Evolutionary conservation across 1,140 invertebrate genomes (phyloP).

Genomic region (Nixonia krombeini): DNA sequence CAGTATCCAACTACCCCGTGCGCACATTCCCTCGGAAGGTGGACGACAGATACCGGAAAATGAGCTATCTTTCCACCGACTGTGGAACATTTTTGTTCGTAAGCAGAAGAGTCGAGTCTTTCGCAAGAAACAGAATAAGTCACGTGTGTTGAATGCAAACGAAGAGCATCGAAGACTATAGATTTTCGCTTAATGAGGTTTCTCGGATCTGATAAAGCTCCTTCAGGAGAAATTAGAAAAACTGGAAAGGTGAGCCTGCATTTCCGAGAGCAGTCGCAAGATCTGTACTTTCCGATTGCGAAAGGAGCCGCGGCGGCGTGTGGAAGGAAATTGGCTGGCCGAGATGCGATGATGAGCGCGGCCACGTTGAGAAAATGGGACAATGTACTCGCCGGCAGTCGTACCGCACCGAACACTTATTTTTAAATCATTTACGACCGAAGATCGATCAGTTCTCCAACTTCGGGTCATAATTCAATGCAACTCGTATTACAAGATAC

Average conservation of each 20-base stretch:
- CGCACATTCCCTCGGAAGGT: too few species aligned
- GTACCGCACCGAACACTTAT: too few species aligned
- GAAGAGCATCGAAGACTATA: not conserved
- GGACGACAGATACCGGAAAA: not conserved
- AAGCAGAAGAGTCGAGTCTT: not conserved
- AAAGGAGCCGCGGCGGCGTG: slow-evolving; percentile 4
- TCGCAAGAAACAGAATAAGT: not conserved
- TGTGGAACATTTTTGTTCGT: not conserved
- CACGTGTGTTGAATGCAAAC: not conserved
- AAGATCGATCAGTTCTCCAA: too few species aligned
- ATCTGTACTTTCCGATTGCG: slow-evolving; percentile 32
- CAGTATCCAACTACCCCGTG: not conserved
- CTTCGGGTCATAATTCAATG: slow-evolving; percentile 66
- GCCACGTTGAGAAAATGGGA: slow-evolving; percentile 64
- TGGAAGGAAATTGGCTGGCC: slow-evolving; percentile 57
- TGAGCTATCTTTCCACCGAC: not conserved
- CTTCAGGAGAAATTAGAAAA: slow-evolving; percentile 14
- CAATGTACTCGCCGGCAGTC: too few species aligned
- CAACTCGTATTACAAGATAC: too few species aligned
- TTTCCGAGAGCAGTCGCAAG: slow-evolving; percentile 22
- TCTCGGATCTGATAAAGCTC: slow-evolving; percentile 7
- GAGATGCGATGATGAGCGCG: slow-evolving; percentile 45
- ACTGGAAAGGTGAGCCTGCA: slow-evolving; percentile 18
- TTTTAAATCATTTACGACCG: too few species aligned
- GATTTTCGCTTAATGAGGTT: slow-evolving; percentile 18